Conservation (phyloP, 2,888 invertebrate genomes). For the Dasypolia templi region DNA sequence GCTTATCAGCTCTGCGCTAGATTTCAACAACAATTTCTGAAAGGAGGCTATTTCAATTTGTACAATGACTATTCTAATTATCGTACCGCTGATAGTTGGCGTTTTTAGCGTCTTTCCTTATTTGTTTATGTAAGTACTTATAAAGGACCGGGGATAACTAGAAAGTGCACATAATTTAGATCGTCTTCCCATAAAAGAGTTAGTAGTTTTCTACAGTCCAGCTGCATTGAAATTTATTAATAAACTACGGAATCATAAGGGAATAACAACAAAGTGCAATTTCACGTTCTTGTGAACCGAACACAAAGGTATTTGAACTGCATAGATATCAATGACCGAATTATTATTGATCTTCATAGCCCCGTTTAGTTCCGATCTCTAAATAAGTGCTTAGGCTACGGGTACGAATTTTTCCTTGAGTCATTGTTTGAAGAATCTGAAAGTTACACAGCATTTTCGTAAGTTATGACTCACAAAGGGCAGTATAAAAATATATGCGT, state of each 20-base stretch:
- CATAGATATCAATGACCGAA: constrained; percentile 47
- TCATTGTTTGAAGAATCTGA: constrained; percentile 28
- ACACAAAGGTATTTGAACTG: constrained; percentile 42
- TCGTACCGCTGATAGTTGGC: constrained; percentile 9
- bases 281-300: constrained; percentile 42
- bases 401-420: constrained; percentile 21
- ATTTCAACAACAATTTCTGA: constrained; percentile 13
- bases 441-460: constrained; percentile 31
- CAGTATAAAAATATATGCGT: constrained; percentile 1
- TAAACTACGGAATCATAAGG: constrained; percentile 39
- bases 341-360: constrained; percentile 33
- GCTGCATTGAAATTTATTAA: constrained; percentile 52
- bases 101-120: constrained; percentile 24
- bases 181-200: background rate
- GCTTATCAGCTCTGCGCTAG: constrained; percentile 45
- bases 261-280: constrained; percentile 44
- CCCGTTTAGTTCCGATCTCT: constrained; percentile 24
- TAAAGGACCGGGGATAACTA: background rate
- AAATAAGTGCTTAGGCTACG: constrained; percentile 34
- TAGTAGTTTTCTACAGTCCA: constrained; percentile 27
- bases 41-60: constrained; percentile 46
- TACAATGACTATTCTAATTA: constrained; percentile 27
- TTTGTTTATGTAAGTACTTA: constrained; percentile 1
- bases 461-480: constrained; percentile 15
- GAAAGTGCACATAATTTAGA: constrained; percentile 12